A percentile compares a stretch with the other conserved stretches of the same genome.
phyloP scores from a whole-genome alignment of 1,140 invertebrate genomes.

The Homarus americanus region DNA sequence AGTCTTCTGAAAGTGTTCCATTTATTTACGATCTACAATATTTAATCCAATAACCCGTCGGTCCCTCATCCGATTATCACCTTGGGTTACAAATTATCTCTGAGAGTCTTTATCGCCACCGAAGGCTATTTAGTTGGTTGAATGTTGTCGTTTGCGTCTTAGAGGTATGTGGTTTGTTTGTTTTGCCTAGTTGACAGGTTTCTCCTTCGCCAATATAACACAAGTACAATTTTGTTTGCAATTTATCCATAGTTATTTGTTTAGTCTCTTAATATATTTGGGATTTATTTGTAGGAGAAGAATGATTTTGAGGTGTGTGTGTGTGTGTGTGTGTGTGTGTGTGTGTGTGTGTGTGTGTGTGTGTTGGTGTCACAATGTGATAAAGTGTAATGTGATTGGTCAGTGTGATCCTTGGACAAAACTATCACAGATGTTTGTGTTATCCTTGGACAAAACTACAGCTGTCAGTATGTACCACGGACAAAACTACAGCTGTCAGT shows the following conservation, averaged over 20 bases:
- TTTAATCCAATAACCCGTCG: too few species aligned
- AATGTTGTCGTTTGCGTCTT: background rate
- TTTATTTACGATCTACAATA: too few species aligned
- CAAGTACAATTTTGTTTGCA: background rate
- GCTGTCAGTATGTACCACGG: too few species aligned
- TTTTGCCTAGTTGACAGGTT: background rate
- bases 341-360: background rate
- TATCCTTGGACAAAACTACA: too few species aligned
- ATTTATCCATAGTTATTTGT: background rate
- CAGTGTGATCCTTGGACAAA: conserved; percentile 3
- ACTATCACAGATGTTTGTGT: too few species aligned
- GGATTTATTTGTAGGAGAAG: background rate
- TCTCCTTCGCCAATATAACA: background rate
- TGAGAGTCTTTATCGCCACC: background rate
- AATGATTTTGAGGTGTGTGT: background rate
- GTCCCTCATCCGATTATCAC: background rate
- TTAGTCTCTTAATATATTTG: background rate
- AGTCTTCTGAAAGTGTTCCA: too few species aligned
- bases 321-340: background rate
- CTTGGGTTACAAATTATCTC: background rate
- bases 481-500: too few species aligned
- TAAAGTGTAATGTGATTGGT: background rate
- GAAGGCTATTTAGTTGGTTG: too few species aligned
- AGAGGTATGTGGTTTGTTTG: background rate
- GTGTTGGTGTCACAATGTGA: conserved; percentile 1